Evolutionary conservation across 1,140 invertebrate genomes (phyloP), one percentile per base, ranked within the genome.

Genomic region (Sipha flava): DNA sequence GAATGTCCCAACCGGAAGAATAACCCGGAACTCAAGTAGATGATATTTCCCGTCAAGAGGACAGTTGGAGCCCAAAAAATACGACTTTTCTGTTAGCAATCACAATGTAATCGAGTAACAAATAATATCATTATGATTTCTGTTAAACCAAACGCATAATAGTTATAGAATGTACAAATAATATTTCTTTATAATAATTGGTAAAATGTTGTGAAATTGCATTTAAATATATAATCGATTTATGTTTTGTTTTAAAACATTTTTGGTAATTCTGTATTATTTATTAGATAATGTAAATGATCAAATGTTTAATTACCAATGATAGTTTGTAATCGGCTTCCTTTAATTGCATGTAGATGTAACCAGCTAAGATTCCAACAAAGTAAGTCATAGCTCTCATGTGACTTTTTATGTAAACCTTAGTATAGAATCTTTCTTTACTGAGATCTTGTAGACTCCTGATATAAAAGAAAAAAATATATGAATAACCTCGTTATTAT

Each of bases 321-420:
- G 84, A 82, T 79, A 84, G 84, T 85, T 87, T 86, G 54, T 82
- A 89, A 86, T 89, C 86, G 79, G 87, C 85, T 62, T 85, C 86
- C 84, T 91, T 89, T 59, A 91, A 86, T 75, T 87, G 85, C 83
- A 91, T 88, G 16, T 90, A 86, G n/a, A 91, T 83, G 81, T 90
- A 91, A 31, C 90, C 91, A 81, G 88, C 88, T 34, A 89, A 79
- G 59, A 92, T 82, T 54, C 91, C 91, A 83, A 91, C 86, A 81
- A 88, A 89, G 82, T 92, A 92, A 0, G 89, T 87, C 64, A 86
- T 88, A 64, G 91, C 89, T 83, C 90, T 88, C 88, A 91, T 91
- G 82, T 92, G 91, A 2, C 91, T 92, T 83, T 90, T 91, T 3
- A 91, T 90, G 80, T 92, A 92, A 7, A 87, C 87, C 49, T 86